Conservation (phyloP, 2,113 vertebrate species). For the Cavia aperea region DNA sequence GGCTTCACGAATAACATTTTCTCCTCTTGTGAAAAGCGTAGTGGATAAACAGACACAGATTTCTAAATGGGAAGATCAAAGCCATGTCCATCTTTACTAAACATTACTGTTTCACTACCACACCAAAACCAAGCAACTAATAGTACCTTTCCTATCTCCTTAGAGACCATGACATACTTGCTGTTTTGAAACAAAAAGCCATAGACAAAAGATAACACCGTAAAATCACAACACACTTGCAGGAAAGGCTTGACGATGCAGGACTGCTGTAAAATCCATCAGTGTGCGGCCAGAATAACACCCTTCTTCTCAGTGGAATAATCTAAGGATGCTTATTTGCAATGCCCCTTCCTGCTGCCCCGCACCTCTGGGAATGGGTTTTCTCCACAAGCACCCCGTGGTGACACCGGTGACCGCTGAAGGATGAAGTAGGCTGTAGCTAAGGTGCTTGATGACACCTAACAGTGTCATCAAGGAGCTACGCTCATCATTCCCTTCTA, state of each 20-base stretch:
- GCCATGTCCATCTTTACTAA: background rate
- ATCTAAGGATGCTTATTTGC: background rate
- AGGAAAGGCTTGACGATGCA: background rate
- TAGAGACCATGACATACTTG: slow-evolving; percentile 22
- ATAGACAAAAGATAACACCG: slow-evolving; percentile 1
- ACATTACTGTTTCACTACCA: background rate
- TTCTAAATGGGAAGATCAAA: slow-evolving; percentile 4
- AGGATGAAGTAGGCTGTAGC: background rate
- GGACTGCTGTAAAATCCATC: background rate
- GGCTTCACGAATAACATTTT: slow-evolving; percentile 44
- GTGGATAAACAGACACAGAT: background rate
- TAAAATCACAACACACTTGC: background rate
- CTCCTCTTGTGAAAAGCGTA: slow-evolving; percentile 47
- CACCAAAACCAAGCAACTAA: slow-evolving; percentile 17
- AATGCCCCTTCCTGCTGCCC: background rate
- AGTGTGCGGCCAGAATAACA: background rate
- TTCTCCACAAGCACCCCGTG: background rate
- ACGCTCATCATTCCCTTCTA: background rate
- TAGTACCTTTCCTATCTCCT: slow-evolving; percentile 20
- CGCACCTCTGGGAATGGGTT: background rate
- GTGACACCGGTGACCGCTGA: background rate
- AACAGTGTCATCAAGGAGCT: no score
- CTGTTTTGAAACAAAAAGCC: slow-evolving; percentile 20
- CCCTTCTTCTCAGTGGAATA: background rate
- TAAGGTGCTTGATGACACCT: background rate